These are phyloP conservation scores for Ophion ellenae DNA, from an alignment of 2,888 invertebrate genomes.

Conservation along the genomic window DNA sequence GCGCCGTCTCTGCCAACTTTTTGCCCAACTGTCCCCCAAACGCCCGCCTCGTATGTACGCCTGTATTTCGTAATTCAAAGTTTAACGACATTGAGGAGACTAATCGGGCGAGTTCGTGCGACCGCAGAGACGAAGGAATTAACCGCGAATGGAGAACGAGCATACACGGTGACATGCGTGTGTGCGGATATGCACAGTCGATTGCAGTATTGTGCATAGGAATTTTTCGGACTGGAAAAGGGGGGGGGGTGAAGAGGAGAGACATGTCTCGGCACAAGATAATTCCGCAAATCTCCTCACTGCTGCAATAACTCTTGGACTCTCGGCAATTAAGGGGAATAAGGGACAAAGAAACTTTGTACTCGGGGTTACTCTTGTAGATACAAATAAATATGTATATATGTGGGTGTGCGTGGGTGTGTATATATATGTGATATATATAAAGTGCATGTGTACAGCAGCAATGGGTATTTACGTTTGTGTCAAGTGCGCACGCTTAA, in stretches of 20 bases:
- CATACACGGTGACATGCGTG: not conserved
- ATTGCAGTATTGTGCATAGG: not conserved
- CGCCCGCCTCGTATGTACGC: not conserved
- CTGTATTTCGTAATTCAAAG: conserved; percentile 1
- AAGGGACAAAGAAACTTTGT: conserved; percentile 61
- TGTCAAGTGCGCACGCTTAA: not conserved
- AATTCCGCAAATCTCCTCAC: conserved; percentile 50
- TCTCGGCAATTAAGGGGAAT: conserved; percentile 45
- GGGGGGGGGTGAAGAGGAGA: not conserved
- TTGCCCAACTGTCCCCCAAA: not conserved
- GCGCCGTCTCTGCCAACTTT: conserved; percentile 37
- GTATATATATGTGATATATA: too few relatives aligned
- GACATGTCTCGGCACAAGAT: conserved; percentile 14
- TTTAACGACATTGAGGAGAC: conserved; percentile 13
- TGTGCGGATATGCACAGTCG: not conserved
- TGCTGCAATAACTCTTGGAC: conserved; percentile 37
- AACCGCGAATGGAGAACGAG: not conserved
- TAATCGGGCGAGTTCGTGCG: not conserved
- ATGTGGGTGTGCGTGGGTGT: not conserved
- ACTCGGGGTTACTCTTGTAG: conserved; percentile 21
- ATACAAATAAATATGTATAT: not conserved
- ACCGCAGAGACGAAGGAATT: not conserved
- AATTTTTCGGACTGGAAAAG: not conserved
- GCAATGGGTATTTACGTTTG: not conserved
- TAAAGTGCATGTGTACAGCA: too few relatives aligned